These are phyloP conservation scores for Aldabrachelys gigantea DNA, from an alignment of 2,113 vertebrate genomes.

Conservation along the genomic window DNA sequence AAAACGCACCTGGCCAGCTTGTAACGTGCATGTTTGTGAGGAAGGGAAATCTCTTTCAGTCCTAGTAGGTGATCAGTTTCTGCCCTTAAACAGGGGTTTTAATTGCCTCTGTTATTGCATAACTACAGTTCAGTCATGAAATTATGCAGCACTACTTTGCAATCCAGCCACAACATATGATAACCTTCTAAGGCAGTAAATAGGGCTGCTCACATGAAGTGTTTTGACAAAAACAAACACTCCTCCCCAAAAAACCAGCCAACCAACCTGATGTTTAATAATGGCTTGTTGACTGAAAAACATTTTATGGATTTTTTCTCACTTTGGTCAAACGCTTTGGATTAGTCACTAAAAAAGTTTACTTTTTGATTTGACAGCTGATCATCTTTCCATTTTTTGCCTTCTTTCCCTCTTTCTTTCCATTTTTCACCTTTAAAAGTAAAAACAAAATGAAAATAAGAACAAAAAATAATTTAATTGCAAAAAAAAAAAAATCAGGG, in stretches of 20 bases:
- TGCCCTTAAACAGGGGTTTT: background rate
- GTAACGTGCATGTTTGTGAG: background rate
- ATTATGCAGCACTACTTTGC: background rate
- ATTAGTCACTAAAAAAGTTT: background rate
- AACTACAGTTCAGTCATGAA: background rate
- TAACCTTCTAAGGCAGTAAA: background rate
- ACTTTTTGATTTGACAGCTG: background rate
- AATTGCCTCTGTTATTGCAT: background rate
- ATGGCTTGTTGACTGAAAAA: background rate
- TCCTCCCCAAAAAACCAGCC: no score
- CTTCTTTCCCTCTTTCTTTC: background rate
- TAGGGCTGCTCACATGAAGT: background rate
- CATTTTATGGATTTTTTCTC: background rate
- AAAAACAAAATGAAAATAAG: background rate
- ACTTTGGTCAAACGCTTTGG: background rate
- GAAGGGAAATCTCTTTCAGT: background rate
- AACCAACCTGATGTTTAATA: background rate
- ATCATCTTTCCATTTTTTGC: background rate
- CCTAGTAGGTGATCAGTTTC: background rate
- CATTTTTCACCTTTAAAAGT: background rate
- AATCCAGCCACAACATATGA: background rate
- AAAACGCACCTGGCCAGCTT: background rate
- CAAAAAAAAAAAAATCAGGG: constrained; percentile 33
- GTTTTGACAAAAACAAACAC: background rate
- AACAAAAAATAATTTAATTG: background rate